Base-by-base conservation (phyloP, 2,113 vertebrate genomes). In the Chlamydotis undulata region DNA sequence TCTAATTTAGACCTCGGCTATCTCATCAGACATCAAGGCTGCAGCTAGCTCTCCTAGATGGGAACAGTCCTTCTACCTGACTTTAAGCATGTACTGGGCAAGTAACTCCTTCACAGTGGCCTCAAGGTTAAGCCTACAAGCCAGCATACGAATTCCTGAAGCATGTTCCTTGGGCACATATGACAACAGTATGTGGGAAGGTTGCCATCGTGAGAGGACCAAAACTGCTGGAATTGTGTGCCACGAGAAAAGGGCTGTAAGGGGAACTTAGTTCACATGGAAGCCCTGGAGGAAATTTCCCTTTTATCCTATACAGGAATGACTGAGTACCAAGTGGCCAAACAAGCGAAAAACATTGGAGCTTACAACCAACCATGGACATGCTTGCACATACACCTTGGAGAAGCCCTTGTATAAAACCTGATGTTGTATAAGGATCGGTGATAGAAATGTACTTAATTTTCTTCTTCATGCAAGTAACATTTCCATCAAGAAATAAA, bases 281-380 rank as follows among this genome's bases (percentile, higher is more conserved):
- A 16, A 87, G 7, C 26, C 60, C 56, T 71, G 5, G 6, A 74
- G 21, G 10, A 56, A 81, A 94, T 35, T 26, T 77, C n/a, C 19
- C 39, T 76, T 63, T 56, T 33, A 70, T 63, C 29, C 25, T 47
- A 3, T 4, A 35, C n/a, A 37, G 15, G 28, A 79, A 83, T 41
- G 31, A 75, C 9, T 0, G 0, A 64, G 52, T 60, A 21, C 33
- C 28, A 56, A 24, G 26, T 37, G 14, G 25, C 6, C 68, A 79
- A 85, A 55, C 14, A 83, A 73, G 15, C 3, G 3, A 85, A 82
- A 90, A 85, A 29, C 41, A 49, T n/a, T 53, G 71, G 45, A 61
- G 35, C n/a, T 87, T 56, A 67, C n/a, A 15, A 23, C 28, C 45
- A 90, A 13, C 49, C n/a, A 35, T 0, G 12, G 55, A 35, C 57